These are phyloP conservation scores for Galbula dea DNA, from an alignment of 2,113 vertebrate species.

Conservation along the genomic window DNA sequence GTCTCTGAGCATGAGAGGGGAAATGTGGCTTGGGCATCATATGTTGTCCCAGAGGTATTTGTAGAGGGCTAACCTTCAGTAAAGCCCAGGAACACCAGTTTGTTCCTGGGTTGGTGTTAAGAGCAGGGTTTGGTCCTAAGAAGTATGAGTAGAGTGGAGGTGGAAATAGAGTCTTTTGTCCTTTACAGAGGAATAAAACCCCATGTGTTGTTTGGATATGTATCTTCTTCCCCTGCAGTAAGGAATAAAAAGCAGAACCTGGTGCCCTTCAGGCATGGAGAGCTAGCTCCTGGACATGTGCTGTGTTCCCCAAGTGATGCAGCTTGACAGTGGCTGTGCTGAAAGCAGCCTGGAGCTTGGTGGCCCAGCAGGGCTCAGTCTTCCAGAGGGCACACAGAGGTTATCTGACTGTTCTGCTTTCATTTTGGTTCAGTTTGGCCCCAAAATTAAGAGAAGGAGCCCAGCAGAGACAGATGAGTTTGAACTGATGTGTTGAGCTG, in stretches of 20 bases:
- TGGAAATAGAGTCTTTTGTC: no score
- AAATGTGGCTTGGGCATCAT: background rate
- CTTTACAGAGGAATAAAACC: no score
- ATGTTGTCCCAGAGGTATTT: background rate
- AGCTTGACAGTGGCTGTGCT: background rate
- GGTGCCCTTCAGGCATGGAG: background rate
- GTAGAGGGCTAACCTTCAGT: background rate
- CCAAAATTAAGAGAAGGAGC: background rate
- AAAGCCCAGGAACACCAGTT: fast-evolving
- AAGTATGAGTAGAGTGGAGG: no score
- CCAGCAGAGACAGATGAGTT: background rate
- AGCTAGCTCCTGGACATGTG: background rate
- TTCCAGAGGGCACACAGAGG: background rate
- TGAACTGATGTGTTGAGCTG: background rate
- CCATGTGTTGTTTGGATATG: no score
- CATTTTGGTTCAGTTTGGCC: background rate
- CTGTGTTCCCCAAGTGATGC: background rate
- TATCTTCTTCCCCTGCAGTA: no score
- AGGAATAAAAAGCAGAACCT: background rate
- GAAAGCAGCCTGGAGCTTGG: background rate
- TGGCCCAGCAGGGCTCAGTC: background rate
- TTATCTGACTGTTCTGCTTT: background rate
- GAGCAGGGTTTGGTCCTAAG: background rate
- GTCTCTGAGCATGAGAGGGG: fast-evolving
- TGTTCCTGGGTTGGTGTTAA: background rate